Evolutionary conservation across 2,113 vertebrate species (phyloP), one percentile per base, ranked within the genome.

Genomic region (Ailuropoda melanoleuca): DNA sequence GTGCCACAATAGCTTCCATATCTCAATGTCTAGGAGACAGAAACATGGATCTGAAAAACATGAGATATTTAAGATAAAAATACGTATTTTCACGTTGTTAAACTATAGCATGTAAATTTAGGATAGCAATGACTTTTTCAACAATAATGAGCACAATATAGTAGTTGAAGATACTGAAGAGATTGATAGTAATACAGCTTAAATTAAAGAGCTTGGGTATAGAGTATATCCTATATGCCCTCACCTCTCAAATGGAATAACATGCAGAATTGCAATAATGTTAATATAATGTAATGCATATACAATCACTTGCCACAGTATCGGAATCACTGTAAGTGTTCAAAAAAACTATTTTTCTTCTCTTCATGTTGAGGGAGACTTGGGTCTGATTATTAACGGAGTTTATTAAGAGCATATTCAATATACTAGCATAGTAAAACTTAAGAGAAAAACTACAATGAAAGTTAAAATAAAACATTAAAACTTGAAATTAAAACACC

Each of bases 181-280:
- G 14, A 9, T 4, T 94, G 29, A 43, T 18, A 55, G 6, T 77
- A 19, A 0, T 23, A 48, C 2, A 83, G 19, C 0, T 93, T 83
- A 58, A 46, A 31, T 9, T 62, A 14, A 50, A 88, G 19, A 53
- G 1, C 3, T 66, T 85, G 10, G 11, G 17, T n/a, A 29, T 19
- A 23, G 46, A 15, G 0, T 15, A 19, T 68, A 37, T 60, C 34
- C 6, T 56, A 26, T 10, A 13, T 13, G 43, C 0, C 13, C 1
- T 86, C 12, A n/a, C 48, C 18, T 92, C 9, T 95, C 14, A 90
- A 87, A 39, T 26, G 5, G 7, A 43, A 39, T 50, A 17, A 2
- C 29, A 39, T 15, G 10, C 2, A 68, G 13, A 84, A 77, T 85
- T 77, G 4, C 34, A 37, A 84, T 46, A 66, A 21, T 60, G 53